Base-by-base conservation (phyloP, 37 sponge, comb jelly and placozoan species). In the Theonella swinhoei region DNA sequence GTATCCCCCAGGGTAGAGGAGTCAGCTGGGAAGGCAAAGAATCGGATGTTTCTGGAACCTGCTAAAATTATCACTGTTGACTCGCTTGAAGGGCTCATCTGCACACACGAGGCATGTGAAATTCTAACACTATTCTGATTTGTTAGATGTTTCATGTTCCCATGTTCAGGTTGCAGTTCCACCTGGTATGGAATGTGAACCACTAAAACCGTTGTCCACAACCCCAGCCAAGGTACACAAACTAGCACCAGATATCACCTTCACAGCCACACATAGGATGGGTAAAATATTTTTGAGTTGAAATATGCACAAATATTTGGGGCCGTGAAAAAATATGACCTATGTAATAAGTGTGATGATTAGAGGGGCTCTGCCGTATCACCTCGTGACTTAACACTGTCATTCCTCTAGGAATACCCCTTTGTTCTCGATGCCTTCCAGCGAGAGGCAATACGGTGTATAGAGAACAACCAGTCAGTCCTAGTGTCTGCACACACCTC, bases 401-500 rank as follows among this genome's bases (percentile, higher is more conserved):
- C n/a, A n/a, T n/a, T n/a, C n/a, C 37, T 84, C 8, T 32, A 92
- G 88, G 85, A 94, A 84, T 98, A 88, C 61, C 90, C 92, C 3
- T 98, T 98, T 72, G 79, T 85, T 20, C 64, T 98, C 70, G 99
- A 98, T 82, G 93, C 99, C 4, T 98, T 98, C 78, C 99, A 98
- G 86, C 70, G 78, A 71, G 95, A 98, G 70, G 94, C 99, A 1
- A 34, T 98, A 31, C 88, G 94, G 38, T 95, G 98, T 64, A 74
- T 98, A 14, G 94, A 98, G 79, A 90, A 87, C 84, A 81, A 88
- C 77, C 92, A 95, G 83, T 98, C 98, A 23, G 98, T 98, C 42
- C 74, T 98, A 22, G 96, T 96, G 70, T 94, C 94, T 37, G 99
- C 99, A 3, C 96, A 96, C 84, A 98, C 99, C 20, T 98, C 99